Evolutionary conservation across 2,888 invertebrate genomes (phyloP).

Genomic region (Ectemnius cavifrons): DNA sequence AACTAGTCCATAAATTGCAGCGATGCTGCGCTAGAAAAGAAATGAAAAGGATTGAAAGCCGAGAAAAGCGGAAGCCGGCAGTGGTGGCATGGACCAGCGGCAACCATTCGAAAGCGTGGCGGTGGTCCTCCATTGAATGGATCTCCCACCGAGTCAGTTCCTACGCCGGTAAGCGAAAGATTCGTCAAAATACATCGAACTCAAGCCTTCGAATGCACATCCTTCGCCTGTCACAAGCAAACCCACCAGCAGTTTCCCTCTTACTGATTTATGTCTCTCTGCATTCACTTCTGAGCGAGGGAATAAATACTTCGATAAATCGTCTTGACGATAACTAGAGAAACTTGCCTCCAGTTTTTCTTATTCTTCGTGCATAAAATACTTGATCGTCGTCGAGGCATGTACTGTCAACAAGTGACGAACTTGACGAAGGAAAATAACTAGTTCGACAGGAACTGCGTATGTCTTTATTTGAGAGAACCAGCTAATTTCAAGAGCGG

Average conservation of each 20-base stretch:
- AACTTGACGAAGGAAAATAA: too few species aligned
- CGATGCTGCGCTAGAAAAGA: constrained; percentile 62
- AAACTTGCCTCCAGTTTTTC: too few species aligned
- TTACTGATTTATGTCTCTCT: too few species aligned
- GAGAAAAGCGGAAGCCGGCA: constrained; percentile 15
- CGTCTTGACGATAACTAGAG: too few species aligned
- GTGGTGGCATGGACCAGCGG: not conserved
- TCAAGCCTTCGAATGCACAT: constrained; percentile 28
- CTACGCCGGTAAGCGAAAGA: not conserved
- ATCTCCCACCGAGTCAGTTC: not conserved
- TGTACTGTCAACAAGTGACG: too few species aligned
- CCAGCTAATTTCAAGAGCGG: too few species aligned
- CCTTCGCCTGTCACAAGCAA: constrained; percentile 59
- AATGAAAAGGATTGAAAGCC: constrained; percentile 48
- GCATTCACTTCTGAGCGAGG: too few species aligned
- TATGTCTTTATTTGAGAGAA: too few species aligned
- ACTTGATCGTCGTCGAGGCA: too few species aligned
- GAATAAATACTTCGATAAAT: too few species aligned
- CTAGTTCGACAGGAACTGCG: too few species aligned
- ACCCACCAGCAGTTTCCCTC: constrained; percentile 12
- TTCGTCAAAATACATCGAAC: constrained; percentile 45
- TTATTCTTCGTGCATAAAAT: too few species aligned
- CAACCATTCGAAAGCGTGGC: constrained; percentile 4
- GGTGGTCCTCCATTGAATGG: not conserved
- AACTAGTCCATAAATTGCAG: constrained; percentile 69